These are phyloP conservation scores for Xylocopa sonorina DNA, from an alignment of 1,140 invertebrate species.

Conservation along the genomic window DNA sequence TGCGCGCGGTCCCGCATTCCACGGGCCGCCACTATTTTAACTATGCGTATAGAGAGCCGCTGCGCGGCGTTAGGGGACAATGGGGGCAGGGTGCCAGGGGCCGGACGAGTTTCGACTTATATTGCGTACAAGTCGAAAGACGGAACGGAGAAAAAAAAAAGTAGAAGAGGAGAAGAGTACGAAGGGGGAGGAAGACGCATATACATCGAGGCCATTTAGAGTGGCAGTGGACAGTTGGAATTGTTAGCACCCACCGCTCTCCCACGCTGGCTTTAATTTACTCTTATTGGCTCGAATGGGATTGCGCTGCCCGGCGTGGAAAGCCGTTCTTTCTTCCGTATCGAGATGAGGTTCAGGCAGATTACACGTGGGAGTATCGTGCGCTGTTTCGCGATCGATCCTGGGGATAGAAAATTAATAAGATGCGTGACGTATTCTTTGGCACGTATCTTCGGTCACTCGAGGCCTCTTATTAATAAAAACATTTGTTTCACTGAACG, in stretches of 20 bases:
- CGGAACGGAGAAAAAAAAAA: background rate
- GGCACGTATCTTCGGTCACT: too few relatives aligned
- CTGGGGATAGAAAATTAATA: conserved; percentile 6
- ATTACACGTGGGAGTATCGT: conserved; percentile 47
- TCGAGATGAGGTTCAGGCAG: conserved; percentile 50
- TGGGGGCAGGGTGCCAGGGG: background rate
- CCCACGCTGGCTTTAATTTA: conserved; percentile 56
- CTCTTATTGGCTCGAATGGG: conserved; percentile 52
- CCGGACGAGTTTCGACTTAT: conserved; percentile 44
- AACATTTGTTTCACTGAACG: conserved; percentile 63
- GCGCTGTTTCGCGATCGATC: conserved; percentile 33
- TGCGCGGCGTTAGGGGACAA: background rate
- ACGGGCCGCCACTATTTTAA: conserved; percentile 62
- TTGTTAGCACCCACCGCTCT: conserved; percentile 44
- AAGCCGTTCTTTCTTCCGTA: conserved; percentile 34
- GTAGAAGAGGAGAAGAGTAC: background rate
- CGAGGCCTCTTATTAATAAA: too few relatives aligned
- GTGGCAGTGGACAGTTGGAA: conserved; percentile 49
- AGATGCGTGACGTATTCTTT: too few relatives aligned
- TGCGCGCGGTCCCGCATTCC: conserved; percentile 60
- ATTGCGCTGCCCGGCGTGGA: conserved; percentile 42
- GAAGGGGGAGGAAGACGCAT: conserved; percentile 2
- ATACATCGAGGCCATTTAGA: conserved; percentile 50
- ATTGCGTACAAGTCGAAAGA: conserved; percentile 12
- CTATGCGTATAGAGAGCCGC: conserved; percentile 60